Evolutionary conservation across 1,140 invertebrate species (phyloP), one percentile per base, ranked within the genome.

Genomic region (Bilobella aurantiaca): DNA sequence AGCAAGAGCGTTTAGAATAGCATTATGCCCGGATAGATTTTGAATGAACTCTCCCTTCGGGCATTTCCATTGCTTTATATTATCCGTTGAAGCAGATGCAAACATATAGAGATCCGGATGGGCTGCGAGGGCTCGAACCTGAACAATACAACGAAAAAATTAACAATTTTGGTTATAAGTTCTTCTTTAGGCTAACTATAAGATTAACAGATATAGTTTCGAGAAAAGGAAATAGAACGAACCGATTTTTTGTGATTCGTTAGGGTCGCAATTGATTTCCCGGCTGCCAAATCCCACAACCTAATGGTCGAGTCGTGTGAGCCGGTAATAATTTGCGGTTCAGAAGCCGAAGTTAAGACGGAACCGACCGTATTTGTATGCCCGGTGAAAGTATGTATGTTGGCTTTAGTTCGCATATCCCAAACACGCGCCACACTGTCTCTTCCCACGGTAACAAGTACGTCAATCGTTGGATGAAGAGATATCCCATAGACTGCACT

Each of bases 191-290:
- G n/a, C n/a, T n/a, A n/a, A n/a, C n/a, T n/a, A n/a, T n/a, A n/a
- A n/a, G n/a, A n/a, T n/a, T n/a, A 21, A 5, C n/a, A 8, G 14
- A 8, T 18, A 27, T 3, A 27, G 32, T 23, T 29, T 29, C 46
- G 16, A 14, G 12, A 5, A 62, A 62, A 62, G 25, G 18, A 53
- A 63, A 58, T 31, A 56, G n/a, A n/a, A n/a, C n/a, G n/a, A 0
- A 99, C 95, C 74, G 93, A 96, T 75, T 99, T 99, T 78, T 99
- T 99, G 76, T 99, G 97, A 80, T 99, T 97, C 0, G 97, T 99
- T 0, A 99, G 79, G 5, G 96, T 98, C 58, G 88, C 91, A 73
- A 89, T 85, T 18, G 93, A 94, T 78, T 93, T 94, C 64, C 96
- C 97, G 16, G 93, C 90, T 8, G 93, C 93, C 34, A 99, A 79